Percentiles rank a stretch among this genome's conserved stretches.
Evolutionary conservation across 2,113 vertebrate species (phyloP).

Genomic region (Delphinapterus leucas): DNA sequence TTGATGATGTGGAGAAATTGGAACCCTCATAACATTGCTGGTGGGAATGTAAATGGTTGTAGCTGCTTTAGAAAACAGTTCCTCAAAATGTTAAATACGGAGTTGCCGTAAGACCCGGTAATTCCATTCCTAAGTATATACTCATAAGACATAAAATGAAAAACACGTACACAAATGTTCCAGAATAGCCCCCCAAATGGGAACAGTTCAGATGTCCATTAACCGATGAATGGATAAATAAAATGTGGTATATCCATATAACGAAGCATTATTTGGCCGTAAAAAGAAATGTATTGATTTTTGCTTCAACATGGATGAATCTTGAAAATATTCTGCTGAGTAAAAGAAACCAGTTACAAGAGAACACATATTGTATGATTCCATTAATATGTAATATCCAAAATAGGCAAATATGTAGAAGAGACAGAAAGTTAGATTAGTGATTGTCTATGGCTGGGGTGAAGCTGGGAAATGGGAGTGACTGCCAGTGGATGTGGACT

Average conservation of each 20-base stretch:
- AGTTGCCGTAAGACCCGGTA: not conserved
- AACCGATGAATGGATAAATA: constrained; percentile 1
- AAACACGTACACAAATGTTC: not conserved
- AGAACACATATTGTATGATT: not conserved
- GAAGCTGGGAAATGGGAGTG: not conserved
- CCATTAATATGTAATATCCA: not conserved
- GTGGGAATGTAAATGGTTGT: not conserved
- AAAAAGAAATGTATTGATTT: not conserved
- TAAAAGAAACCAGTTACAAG: not conserved
- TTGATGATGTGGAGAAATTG: not conserved
- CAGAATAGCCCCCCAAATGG: not conserved
- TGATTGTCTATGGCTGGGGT: not conserved
- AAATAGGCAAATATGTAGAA: not conserved
- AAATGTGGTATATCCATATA: not conserved
- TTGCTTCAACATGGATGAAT: not conserved
- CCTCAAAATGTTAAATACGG: not conserved
- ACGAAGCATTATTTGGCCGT: not conserved
- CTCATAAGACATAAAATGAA: not conserved
- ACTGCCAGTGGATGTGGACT: not conserved
- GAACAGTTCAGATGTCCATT: not conserved
- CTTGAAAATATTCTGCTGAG: not conserved
- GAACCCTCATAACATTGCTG: not conserved
- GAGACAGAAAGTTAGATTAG: not conserved
- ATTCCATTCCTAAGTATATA: not conserved
- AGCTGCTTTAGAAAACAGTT: not conserved